Conservation (phyloP, 2,797 vertebrate species). For the Anableps anableps region DNA sequence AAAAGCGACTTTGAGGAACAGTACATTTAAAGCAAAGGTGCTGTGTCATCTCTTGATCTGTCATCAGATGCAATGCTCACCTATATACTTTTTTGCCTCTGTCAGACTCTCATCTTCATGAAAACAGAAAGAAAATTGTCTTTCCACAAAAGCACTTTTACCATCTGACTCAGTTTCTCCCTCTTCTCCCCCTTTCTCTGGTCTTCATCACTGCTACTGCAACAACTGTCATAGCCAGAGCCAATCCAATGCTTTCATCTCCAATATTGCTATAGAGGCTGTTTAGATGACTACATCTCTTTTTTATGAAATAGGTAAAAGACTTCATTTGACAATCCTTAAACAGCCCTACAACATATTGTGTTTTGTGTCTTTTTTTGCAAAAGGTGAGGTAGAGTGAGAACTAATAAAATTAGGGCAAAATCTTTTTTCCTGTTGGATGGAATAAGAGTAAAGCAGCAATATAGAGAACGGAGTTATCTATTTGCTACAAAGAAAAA, state of each 20-base stretch:
- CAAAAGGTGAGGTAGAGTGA: not conserved
- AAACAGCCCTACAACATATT: not conserved
- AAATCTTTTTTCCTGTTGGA: not conserved
- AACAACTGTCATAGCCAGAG: not conserved
- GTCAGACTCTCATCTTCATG: conserved; percentile 43
- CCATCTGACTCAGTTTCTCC: not conserved
- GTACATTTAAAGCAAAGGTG: conserved; percentile 42
- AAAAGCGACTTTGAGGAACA: conserved; percentile 75
- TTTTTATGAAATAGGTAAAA: not conserved
- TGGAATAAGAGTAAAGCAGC: not conserved
- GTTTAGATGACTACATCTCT: not conserved
- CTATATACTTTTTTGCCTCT: conserved; percentile 16
- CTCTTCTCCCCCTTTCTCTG: not conserved
- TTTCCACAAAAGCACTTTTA: conserved; percentile 18
- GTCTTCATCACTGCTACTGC: not conserved
- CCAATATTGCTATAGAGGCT: not conserved
- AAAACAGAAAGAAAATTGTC: not conserved
- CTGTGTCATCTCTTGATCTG: conserved; percentile 41
- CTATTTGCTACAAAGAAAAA: not conserved
- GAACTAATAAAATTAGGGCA: not conserved
- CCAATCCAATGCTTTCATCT: not conserved
- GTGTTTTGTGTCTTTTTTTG: not conserved
- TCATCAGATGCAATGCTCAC: conserved; percentile 46
- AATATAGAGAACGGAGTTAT: not conserved
- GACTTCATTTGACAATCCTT: not conserved